These are phyloP conservation scores for Macquaria ambigua DNA, from an alignment of 2,113 vertebrate species.

Conservation along the genomic window DNA sequence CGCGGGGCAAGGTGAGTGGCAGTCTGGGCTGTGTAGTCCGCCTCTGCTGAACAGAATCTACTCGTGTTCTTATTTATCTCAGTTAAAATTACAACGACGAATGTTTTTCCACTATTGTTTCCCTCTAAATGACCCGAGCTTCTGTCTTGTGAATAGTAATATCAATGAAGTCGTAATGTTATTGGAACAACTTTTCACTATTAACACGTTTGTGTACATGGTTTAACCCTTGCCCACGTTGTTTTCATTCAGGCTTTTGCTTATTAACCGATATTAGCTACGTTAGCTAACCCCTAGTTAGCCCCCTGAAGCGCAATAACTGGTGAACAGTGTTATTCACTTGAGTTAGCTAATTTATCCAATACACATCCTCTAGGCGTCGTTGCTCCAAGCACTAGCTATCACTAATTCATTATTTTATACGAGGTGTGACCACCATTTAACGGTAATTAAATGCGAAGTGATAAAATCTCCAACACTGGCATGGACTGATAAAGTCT, in stretches of 20 bases:
- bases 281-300: neutral
- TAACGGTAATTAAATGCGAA: neutral
- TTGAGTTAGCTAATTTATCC: conserved; percentile 3
- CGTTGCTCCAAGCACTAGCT: neutral
- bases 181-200: neutral
- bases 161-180: neutral
- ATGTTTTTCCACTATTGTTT: neutral
- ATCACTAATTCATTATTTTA: neutral
- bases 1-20: conserved; percentile 60
- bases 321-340: neutral
- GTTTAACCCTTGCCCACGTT: neutral
- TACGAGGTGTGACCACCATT: neutral
- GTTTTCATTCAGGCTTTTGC: neutral
- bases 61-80: neutral
- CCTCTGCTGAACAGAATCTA: neutral
- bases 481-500: neutral
- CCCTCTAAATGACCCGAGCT: neutral
- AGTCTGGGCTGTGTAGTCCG: neutral
- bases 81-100: neutral
- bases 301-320: neutral
- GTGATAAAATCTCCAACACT: neutral
- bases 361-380: neutral
- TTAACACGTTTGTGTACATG: neutral
- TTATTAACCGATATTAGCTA: neutral
- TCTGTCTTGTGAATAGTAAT: neutral